phyloP scores from a whole-genome alignment of 2,888 invertebrate species.

The Endotricha flammealis region DNA sequence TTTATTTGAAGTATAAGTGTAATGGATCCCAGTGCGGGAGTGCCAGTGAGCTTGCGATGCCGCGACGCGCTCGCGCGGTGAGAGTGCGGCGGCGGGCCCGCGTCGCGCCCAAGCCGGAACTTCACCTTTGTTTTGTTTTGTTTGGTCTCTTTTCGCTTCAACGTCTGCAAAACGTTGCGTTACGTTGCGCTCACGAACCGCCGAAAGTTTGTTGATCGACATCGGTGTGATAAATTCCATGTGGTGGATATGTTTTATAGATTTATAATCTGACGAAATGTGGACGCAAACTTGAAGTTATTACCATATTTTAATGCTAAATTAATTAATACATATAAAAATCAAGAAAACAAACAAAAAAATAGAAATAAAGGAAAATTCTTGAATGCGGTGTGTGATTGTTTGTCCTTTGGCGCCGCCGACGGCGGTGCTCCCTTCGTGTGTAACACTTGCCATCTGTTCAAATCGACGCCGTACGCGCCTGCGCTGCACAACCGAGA shows the following conservation, averaged over 20 bases:
- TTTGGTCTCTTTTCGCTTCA: slow-evolving; percentile 71
- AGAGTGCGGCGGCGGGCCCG: slow-evolving; percentile 24
- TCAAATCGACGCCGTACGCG: slow-evolving; percentile 37
- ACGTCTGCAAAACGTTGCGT: slow-evolving; percentile 47
- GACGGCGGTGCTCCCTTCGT: slow-evolving; percentile 37
- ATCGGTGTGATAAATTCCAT: slow-evolving; percentile 43
- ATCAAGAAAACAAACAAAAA: slow-evolving; percentile 59
- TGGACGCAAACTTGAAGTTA: slow-evolving; percentile 72
- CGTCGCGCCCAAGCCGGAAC: slow-evolving; percentile 45
- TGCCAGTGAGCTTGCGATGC: slow-evolving; percentile 9
- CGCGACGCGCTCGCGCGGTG: slow-evolving; percentile 7
- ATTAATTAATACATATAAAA: slow-evolving; percentile 69
- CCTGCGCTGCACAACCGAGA: slow-evolving; percentile 35
- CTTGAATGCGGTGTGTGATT: slow-evolving; percentile 74
- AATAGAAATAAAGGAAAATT: slow-evolving; percentile 75
- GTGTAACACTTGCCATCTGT: slow-evolving; percentile 69
- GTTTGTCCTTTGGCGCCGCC: slow-evolving; percentile 49
- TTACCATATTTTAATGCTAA: slow-evolving; percentile 78
- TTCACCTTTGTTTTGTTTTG: slow-evolving; percentile 72
- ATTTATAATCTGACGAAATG: slow-evolving; percentile 55
- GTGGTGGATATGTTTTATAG: slow-evolving; percentile 53
- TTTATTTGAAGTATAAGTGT: slow-evolving; percentile 38
- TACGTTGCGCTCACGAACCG: slow-evolving; percentile 47
- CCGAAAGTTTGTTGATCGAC: slow-evolving; percentile 47
- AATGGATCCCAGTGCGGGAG: slow-evolving; percentile 11